Base-by-base conservation (phyloP, 2,888 invertebrate genomes). In the Megaustenia siamemsis region DNA sequence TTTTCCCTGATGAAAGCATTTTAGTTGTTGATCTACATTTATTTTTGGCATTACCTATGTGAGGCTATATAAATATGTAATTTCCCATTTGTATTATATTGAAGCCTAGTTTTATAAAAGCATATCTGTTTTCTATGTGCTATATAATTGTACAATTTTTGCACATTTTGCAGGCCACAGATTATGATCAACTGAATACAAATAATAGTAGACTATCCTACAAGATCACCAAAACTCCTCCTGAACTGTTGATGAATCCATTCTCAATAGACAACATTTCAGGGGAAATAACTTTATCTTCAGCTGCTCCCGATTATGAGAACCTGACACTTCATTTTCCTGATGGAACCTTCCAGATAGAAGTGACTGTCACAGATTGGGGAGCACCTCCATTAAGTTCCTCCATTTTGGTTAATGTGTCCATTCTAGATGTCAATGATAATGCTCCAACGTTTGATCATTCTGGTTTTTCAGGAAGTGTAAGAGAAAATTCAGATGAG, bases 301-400 rank as follows among this genome's bases (percentile, higher is more conserved):
- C 96, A 69, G 98, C 98, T 0, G 97, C 98, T 0, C 95, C 99
- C n/a, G 98, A 99, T 94, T 97, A 97, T 0, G 98, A 98, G 81
- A 68, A 83, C 1, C 89, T 88, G 32, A 73, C 53, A 21, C 92
- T 93, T 82, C 80, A 83, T 0, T 82, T 93, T 35, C 82, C 49
- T 91, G 98, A 98, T 93, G 97, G 98, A 93, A 95, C 96, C 1
- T 98, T 98, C 0, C 95, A 95, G 1, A 98, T 98, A 92, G 89
- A 87, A 32, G 89, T 93, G 1, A 88, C 92, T 1, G 93, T 92
- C 8, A 90, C 91, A 18, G 93, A 93, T 81, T 75, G 89, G 56
- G 93, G 93, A 8, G 86, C 89, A 0, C 69, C 81, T 24, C 66
- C 78, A 3, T 32, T n/a, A n/a, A 83, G 85, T 18, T 68, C 75